Evolutionary conservation across 2,113 vertebrate species (phyloP), one percentile per base, ranked within the genome.

Genomic region (Campylorhamphus procurvoides): DNA sequence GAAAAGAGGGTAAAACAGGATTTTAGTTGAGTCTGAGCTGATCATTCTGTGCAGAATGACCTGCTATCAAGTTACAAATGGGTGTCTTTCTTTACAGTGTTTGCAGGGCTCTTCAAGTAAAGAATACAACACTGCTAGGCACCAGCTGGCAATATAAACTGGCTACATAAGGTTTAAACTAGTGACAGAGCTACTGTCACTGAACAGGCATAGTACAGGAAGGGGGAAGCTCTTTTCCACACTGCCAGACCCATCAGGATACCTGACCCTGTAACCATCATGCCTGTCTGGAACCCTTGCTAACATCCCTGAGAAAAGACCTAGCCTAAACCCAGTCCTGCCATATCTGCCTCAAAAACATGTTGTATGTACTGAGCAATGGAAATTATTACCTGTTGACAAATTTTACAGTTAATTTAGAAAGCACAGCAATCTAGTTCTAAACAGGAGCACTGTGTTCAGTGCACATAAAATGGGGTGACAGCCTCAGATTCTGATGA

Each of bases 21-120:
- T 92, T 95, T 91, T 52, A 93, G 79, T 63, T 89, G 92, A 93
- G 81, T 95, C 90, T 81, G 69, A 92, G 37, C 68, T 84, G 50
- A 92, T 94, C 78, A 90, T 84, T 73, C 7, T 66, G 71, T 91
- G 89, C 93, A 92, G 87, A 93, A 90, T 15, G 58, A 84, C 58
- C n/a, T 89, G 49, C 40, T 94, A 73, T 74, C 83, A 67, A 93
- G 23, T 86, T 78, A 94, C 75, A 93, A 88, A 75, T 1, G 2
- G 75, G 35, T 64, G 29, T 85, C 52, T 90, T 4, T 85, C 91
- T 87, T 71, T 79, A 58, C 72, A 80, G 10, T 39, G 82, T 59
- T 72, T 93, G n/a, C 74, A 78, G 64, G 71, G 47, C 90, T 95
- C 85, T 93, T 94, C 87, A 93, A 84, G 60, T 60, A 73, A 88